Evolutionary conservation across 2,797 vertebrate genomes (phyloP), one percentile per base, ranked within the genome.

Genomic region (Cossypha niveicapilla): DNA sequence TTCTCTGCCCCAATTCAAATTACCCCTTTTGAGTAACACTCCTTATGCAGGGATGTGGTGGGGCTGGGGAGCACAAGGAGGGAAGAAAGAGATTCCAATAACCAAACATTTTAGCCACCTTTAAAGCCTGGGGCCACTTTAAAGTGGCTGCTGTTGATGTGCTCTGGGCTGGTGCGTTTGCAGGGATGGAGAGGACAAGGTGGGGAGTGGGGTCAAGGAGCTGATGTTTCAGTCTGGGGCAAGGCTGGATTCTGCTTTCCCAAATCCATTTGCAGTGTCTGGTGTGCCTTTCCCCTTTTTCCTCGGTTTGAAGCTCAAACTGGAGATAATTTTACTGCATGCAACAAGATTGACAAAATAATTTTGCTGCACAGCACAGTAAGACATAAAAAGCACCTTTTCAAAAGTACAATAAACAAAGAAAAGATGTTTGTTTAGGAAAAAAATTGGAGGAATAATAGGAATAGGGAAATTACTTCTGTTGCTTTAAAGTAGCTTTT

Each of bases 401-500:
- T 80, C 11, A 42, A 42, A 94, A 73, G 25, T 12, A 41, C 22
- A n/a, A 25, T 50, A 53, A 35, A 32, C 16, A 25, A 66, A 86
- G 58, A 39, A 58, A 82, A 73, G 2, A 23, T 9, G 2, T 66
- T 82, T 76, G 21, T 39, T 75, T 28, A 50, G 37, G 18, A 10
- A 78, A 68, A 45, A 47, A 45, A 45, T 0, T 1, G 30, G n/a
- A 66, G 18, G 35, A 70, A 57, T 90, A 75, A 61, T 62, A 62
- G 53, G 9, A 73, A 14, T 11, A 30, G 51, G 23, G 70, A 63
- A 79, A 47, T 47, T 27, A 62, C 37, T 78, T 12, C 30, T 28
- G 16, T 62, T 94, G 66, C 79, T 90, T 88, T 90, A 86, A 95
- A 58, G 77, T 90, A 57, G 75, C 37, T 82, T 90, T 92, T 89